Conservation (phyloP, 2,888 invertebrate species). For the Acanthopleura granulata region DNA sequence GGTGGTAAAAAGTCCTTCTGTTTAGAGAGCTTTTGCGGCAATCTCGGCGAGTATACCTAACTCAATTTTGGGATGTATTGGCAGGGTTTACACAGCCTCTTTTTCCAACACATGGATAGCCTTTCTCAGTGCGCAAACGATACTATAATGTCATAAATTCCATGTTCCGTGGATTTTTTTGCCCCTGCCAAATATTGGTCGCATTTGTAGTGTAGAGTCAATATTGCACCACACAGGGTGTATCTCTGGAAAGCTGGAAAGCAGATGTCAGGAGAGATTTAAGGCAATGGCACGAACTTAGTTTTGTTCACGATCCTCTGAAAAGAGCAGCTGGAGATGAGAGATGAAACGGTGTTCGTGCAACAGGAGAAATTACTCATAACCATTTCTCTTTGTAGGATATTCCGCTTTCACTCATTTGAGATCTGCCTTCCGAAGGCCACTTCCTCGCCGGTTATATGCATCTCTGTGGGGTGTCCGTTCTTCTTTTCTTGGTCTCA, state of each 20-base stretch:
- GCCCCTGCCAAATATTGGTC: neutral
- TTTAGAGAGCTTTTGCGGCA: constrained; percentile 10
- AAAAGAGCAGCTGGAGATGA: neutral
- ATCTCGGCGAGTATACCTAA: constrained; percentile 7
- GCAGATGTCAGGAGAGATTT: neutral
- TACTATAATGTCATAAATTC: constrained; percentile 8
- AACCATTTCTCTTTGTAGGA: neutral
- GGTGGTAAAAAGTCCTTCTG: neutral
- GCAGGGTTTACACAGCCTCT: neutral
- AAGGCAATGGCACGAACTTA: neutral
- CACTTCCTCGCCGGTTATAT: neutral
- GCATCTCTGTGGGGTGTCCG: neutral
- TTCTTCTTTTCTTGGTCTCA: neutral
- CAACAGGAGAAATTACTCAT: constrained; percentile 12
- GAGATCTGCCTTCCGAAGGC: neutral
- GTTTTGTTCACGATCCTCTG: neutral
- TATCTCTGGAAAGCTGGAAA: neutral
- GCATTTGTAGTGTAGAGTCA: neutral
- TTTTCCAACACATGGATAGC: neutral
- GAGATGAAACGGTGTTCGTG: neutral
- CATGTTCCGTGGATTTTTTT: neutral
- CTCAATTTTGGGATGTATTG: neutral
- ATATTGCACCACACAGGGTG: no score
- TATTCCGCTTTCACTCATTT: neutral
- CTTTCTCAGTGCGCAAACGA: neutral